phyloP scores from a whole-genome alignment of 2,888 invertebrate species.

The Andrena flavipes region DNA sequence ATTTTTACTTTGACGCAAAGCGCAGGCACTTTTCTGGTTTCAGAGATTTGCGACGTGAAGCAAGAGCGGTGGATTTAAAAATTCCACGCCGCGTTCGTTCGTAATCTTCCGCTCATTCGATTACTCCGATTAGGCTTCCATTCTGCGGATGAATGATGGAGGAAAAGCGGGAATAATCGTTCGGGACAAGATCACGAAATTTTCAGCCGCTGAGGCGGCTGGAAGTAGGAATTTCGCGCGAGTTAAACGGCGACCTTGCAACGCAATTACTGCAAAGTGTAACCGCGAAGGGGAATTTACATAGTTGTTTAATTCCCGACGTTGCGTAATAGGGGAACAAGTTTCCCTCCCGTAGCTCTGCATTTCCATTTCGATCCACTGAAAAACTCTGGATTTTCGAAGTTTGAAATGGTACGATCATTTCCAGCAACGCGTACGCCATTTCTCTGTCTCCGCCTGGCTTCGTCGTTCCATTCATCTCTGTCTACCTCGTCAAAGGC shows the following conservation, averaged over 20 bases:
- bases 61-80: no score
- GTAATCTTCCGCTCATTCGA: no score
- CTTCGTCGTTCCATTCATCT: background rate
- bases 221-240: slow-evolving; percentile 1
- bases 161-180: background rate
- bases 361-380: background rate
- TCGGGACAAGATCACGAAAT: background rate
- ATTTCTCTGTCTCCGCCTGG: background rate
- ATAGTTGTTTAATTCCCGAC: slow-evolving; percentile 24
- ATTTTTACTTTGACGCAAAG: no score
- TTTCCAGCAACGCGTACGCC: background rate
- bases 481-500: slow-evolving; percentile 5
- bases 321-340: background rate
- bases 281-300: slow-evolving; percentile 25
- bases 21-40: no score
- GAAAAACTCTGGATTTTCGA: slow-evolving; percentile 7
- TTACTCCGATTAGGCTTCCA: no score
- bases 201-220: background rate
- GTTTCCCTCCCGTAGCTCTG: background rate
- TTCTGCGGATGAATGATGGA: no score
- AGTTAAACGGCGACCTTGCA: slow-evolving; percentile 19
- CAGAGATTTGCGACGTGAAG: no score
- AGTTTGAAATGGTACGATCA: slow-evolving; percentile 9
- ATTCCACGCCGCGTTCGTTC: no score
- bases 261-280: slow-evolving; percentile 31